Base-by-base conservation (phyloP, 2,888 invertebrate genomes). In the Drosophila nr. fundita region DNA sequence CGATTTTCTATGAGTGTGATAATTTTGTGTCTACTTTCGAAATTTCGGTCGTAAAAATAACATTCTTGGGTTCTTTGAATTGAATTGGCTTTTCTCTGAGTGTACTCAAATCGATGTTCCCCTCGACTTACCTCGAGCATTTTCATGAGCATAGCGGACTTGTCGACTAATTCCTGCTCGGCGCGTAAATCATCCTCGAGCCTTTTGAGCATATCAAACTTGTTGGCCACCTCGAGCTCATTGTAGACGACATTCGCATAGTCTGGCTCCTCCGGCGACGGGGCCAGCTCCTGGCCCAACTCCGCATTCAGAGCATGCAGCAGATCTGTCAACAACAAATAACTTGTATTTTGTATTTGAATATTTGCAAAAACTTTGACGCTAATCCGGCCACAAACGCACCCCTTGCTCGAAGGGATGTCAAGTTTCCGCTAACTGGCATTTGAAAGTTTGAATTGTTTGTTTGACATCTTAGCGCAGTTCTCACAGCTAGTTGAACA, bases 101-200 rank as follows among this genome's bases (percentile, higher is more conserved):
- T 15, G 45, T 21, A 2, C n/a, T 40, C 5, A 11, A 40, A n/a
- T n/a, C 2, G n/a, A 40, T 11, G 40, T 15, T 21, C 15, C 8
- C 3, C 29, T 32, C 13, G 29, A 73, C 77, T 76, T 72, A 93
- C 93, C 91, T 93, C 93, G 10, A 93, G 73, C 78, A 93, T 80
- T 88, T 92, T 93, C 91, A 93, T 91, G 58, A 93, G 78, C 58
- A 93, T 78, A 54, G 91, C 89, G 53, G 93, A 93, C 88, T 93
- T 93, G 62, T 90, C 91, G 65, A 92, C 92, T 68, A 93, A 89
- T 73, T 93, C 93, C 80, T 93, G 92, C 62, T 93, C 93, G 40
- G 91, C 90, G 38, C 89, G 90, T 53, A 93, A 90, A 55, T 92
- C 92, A 52, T 91, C 83, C 60, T 92, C 91, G 66, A 93, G 71